Evolutionary conservation across 2,888 invertebrate genomes (phyloP).

Genomic region (Orchesella flavescens): DNA sequence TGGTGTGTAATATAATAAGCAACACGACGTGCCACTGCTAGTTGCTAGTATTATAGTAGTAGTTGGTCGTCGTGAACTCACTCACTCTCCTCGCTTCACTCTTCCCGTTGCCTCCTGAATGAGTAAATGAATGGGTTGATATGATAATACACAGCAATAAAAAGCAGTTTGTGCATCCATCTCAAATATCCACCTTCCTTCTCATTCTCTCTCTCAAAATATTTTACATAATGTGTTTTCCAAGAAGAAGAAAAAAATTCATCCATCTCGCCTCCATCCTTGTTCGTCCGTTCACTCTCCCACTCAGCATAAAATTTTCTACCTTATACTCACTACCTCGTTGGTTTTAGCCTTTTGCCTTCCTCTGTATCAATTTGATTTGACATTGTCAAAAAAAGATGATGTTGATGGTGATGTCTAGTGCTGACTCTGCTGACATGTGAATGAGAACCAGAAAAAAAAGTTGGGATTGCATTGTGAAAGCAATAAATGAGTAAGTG

Average conservation of each 20-base stretch:
- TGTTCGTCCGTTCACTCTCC: not conserved
- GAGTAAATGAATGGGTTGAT: constrained; percentile 28
- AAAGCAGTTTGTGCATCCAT: constrained; percentile 61
- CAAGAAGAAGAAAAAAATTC: not conserved
- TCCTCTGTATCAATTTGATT: constrained; percentile 47
- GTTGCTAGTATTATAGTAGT: constrained; percentile 27
- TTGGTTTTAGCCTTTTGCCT: not conserved
- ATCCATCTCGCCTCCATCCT: constrained; percentile 2
- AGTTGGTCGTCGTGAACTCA: constrained; percentile 21
- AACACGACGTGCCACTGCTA: constrained; percentile 12
- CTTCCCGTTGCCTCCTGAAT: constrained; percentile 9
- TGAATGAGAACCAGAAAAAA: constrained; percentile 39
- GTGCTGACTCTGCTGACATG: constrained; percentile 60
- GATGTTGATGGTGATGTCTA: constrained; percentile 26
- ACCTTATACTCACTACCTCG: no score
- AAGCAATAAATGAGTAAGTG: constrained; percentile 38
- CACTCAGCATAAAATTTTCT: not conserved
- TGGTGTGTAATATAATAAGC: not conserved
- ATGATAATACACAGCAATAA: constrained; percentile 59
- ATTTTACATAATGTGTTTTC: constrained; percentile 10
- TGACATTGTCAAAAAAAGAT: constrained; percentile 32
- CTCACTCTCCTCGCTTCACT: not conserved
- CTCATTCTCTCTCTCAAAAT: not conserved
- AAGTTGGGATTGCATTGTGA: constrained; percentile 5
- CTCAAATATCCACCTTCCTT: constrained; percentile 14